A percentile compares a stretch with the other conserved stretches of the same genome.
These are phyloP conservation scores for Eupithecia subfuscata DNA, from an alignment of 2,888 invertebrate species.

Conservation along the genomic window DNA sequence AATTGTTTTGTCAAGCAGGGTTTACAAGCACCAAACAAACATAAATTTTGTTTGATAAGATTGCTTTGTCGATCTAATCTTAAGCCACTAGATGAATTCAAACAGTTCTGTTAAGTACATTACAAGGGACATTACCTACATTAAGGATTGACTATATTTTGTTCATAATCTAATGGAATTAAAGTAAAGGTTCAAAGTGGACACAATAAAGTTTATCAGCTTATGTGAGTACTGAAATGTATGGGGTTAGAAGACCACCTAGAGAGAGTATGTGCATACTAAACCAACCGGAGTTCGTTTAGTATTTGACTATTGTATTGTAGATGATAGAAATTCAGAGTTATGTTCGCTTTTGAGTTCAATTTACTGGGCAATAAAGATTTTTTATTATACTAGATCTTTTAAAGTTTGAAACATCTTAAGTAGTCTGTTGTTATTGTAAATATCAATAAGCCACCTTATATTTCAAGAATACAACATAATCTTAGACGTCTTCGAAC, in stretches of 20 bases:
- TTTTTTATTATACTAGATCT: neutral
- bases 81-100: neutral
- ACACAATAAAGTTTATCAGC: conserved; percentile 57
- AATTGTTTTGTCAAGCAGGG: neutral
- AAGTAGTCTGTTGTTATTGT: neutral
- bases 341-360: neutral
- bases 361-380: neutral
- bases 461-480: neutral
- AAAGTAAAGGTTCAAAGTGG: conserved; percentile 27
- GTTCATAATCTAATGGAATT: conserved; percentile 30
- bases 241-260: conserved; percentile 69
- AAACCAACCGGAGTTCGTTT: conserved; percentile 1
- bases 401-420: neutral
- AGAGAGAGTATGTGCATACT: conserved; percentile 40
- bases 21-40: neutral
- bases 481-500: conserved; percentile 1
- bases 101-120: neutral
- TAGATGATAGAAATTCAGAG: neutral
- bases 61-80: neutral
- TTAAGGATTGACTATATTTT: neutral
- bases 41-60: neutral
- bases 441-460: neutral
- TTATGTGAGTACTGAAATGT: conserved; percentile 61
- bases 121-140: neutral
- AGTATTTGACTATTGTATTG: neutral